Base-by-base conservation (phyloP, 2,888 invertebrate genomes). In the Tricholauxania praeusta region DNA sequence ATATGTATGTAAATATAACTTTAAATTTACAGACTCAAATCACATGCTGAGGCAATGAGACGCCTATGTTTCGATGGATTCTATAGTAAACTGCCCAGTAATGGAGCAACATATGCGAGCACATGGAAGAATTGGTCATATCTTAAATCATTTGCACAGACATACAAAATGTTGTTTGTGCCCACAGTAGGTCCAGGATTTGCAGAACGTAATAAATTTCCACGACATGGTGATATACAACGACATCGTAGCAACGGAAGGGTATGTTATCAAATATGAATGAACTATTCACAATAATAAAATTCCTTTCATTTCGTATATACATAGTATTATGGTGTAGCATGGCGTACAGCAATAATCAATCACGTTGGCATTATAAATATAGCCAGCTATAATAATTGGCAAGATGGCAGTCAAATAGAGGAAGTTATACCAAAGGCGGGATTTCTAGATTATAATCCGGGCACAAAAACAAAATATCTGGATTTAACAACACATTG, bases 351-450 rank as follows among this genome's bases (percentile, higher is more conserved):
- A 51, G 92, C 92, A 1, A 84, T 92, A 14, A 87, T 89, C 10
- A 88, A 89, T 62, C 88, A 89, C 28, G 89, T 91, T 12, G 87
- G 88, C 70, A 88, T 91, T 69, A 86, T 93, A 17, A 90, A 91
- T 12, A 90, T 93, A 72, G 92, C 92, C 55, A 92, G 92, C 72
- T 93, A 92, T 82, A 93, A 93, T 82, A 92, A 93, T 82, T 93
- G 93, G 93, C 91, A 91, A 78, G 92, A 93, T 84, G 93, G 93
- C 7, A 92, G 92, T 12, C 93, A 93, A 86, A 92, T 93, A 71
- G 93, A 93, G 83, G 91, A 92, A 55, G 92, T 85, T 3, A 79
- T 83, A 48, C 83, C 87, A 3, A 82, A 84, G 66, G 82, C 83
- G 19, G 86, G 86, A 3, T 87, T 85, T 74, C 82, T 86, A 48